Percentiles rank a stretch among this genome's conserved stretches.
phyloP scores from a whole-genome alignment of 2,113 vertebrate genomes.

The Sylvietta virens region DNA sequence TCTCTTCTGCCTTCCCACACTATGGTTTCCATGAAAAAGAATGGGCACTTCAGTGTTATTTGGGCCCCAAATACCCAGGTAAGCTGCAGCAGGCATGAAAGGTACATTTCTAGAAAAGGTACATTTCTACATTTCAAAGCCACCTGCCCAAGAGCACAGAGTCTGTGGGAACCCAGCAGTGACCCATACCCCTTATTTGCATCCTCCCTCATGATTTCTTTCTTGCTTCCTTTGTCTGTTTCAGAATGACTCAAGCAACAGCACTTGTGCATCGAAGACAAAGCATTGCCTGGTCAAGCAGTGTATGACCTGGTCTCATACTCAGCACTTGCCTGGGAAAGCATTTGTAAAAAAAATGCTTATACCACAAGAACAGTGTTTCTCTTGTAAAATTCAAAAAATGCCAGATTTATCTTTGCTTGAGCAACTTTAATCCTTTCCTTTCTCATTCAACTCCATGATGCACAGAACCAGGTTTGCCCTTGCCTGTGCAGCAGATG shows the following conservation, averaged over 20 bases:
- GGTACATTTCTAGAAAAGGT: background rate
- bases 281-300: background rate
- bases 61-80: background rate
- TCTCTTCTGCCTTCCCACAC: background rate
- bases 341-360: background rate
- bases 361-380: background rate
- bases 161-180: background rate
- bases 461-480: background rate
- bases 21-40: background rate
- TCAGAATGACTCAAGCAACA: constrained; percentile 30
- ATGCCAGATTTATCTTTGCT: background rate
- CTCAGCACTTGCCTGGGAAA: background rate
- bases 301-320: background rate
- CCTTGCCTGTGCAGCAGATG: background rate
- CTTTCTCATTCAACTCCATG: background rate
- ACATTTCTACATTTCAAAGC: too few relatives aligned
- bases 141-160: background rate
- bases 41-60: background rate
- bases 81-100: background rate
- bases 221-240: constrained; percentile 13
- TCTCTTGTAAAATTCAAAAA: background rate
- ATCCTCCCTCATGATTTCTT: background rate
- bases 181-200: background rate
- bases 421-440: background rate
- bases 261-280: background rate